Evolutionary conservation across 2,797 vertebrate genomes (phyloP), one percentile per base, ranked within the genome.

Genomic region (Sandelia bainsii): DNA sequence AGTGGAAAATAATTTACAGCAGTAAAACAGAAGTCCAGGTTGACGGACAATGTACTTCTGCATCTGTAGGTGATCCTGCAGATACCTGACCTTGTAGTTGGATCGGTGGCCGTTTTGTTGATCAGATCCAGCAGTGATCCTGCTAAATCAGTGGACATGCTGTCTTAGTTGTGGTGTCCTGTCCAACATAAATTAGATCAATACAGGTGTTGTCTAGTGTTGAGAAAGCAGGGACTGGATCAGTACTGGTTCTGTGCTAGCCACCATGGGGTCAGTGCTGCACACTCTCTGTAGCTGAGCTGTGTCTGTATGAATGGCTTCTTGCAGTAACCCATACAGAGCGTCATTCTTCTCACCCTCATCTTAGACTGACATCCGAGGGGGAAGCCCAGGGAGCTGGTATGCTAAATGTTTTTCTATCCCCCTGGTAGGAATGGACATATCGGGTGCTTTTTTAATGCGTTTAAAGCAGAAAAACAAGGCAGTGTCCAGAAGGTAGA

Each of bases 391-490:
- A 83, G 82, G 87, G 88, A 93, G 91, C 83, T 85, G 79, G 81
- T 79, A 81, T 81, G 75, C 85, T 85, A 86, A 92, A 93, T 94
- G 93, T 94, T 95, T 94, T 94, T 91, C 86, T 93, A 92, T 92
- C 86, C 93, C 92, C 90, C 89, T 84, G 80, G 89, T 90, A 89
- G 89, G 87, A 93, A 89, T 87, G 89, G 90, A 89, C 69, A 52
- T 94, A 95, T 94, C 91, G 62, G 91, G 91, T 94, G 92, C 92
- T 93, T 85, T 93, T 95, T 94, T 93, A 95, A 95, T 95, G 88
- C 62, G 81, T 91, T 88, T 91, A 88, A 92, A 89, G 89, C 84
- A 89, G 82, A 89, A 93, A 93, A 92, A 91, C 85, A 85, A 84
- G 89, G 84, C 81, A 76, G 87, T 92, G 91, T 93, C 91, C 87